These are phyloP conservation scores for Megalops atlanticus DNA, from an alignment of 2,113 vertebrate genomes.

Conservation along the genomic window DNA sequence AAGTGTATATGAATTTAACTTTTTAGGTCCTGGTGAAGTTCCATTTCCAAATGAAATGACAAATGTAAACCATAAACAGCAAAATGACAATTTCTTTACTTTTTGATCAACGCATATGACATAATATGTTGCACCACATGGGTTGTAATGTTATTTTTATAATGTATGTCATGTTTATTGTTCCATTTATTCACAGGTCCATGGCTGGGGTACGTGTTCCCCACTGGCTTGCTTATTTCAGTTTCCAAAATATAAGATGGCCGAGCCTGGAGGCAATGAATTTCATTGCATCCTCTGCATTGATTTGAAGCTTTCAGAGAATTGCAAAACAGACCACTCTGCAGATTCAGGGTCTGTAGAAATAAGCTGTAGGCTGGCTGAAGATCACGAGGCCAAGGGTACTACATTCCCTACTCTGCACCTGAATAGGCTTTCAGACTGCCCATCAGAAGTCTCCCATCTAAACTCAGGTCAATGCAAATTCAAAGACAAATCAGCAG, in stretches of 20 bases:
- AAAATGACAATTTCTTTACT: no score
- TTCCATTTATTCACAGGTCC: conserved; percentile 62
- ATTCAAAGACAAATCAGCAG: conserved; percentile 28
- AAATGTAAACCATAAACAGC: no score
- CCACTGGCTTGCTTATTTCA: conserved; percentile 65
- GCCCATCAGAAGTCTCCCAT: background rate
- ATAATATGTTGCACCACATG: no score
- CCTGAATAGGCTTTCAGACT: background rate
- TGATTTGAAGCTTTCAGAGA: conserved; percentile 41
- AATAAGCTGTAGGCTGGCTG: background rate
- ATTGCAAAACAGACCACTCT: conserved; percentile 29
- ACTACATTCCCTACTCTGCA: background rate
- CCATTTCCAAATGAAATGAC: no score
- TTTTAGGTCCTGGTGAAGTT: no score
- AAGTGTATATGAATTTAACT: no score
- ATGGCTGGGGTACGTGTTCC: conserved; percentile 70
- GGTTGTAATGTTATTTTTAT: no score
- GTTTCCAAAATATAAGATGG: conserved; percentile 57
- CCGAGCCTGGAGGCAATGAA: conserved; percentile 44
- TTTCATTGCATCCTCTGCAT: conserved; percentile 55
- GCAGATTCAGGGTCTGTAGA: conserved; percentile 30
- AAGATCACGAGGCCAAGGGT: background rate
- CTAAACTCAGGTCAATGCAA: conserved; percentile 14
- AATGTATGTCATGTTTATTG: background rate
- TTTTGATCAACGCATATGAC: no score